Percentiles rank a stretch among this genome's conserved stretches.
Conservation (phyloP, 2,888 invertebrate genomes). For the Deladenus siricidicola region DNA sequence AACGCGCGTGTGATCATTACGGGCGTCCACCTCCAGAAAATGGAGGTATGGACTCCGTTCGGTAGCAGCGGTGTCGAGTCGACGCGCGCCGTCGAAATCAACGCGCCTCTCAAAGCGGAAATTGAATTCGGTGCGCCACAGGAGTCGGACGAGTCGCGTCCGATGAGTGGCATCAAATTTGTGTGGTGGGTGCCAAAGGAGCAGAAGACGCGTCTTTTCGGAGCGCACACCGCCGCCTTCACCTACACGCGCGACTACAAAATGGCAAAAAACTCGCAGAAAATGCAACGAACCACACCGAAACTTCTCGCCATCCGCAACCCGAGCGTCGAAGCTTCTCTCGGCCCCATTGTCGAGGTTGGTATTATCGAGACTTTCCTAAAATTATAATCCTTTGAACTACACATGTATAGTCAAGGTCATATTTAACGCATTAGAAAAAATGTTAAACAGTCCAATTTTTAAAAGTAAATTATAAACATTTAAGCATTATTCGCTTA, state of each 20-base stretch:
- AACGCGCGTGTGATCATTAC: neutral
- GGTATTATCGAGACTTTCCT: too few species aligned
- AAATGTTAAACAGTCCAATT: too few species aligned
- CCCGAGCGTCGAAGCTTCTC: constrained; percentile 14
- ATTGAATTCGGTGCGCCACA: neutral
- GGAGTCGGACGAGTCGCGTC: neutral
- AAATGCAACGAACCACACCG: constrained; percentile 6
- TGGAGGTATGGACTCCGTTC: constrained; percentile 28
- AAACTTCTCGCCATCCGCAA: constrained; percentile 15
- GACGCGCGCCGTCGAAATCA: constrained; percentile 23
- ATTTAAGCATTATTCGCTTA: too few species aligned
- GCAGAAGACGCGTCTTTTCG: constrained; percentile 22
- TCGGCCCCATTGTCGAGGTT: too few species aligned
- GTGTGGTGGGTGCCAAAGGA: constrained; percentile 10
- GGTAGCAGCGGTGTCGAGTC: constrained; percentile 20
- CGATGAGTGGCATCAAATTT: constrained; percentile 13
- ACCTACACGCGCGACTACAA: constrained; percentile 21
- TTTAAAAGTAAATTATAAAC: too few species aligned
- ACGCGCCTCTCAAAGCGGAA: constrained; percentile 19
- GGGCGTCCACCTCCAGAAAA: neutral
- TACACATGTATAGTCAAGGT: too few species aligned
- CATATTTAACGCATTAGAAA: too few species aligned
- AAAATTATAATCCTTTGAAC: too few species aligned
- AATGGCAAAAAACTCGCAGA: neutral
- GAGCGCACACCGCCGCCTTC: constrained; percentile 30